Evolutionary conservation across 2,113 vertebrate species (phyloP).

Genomic region (Eudyptes chrysolophus): DNA sequence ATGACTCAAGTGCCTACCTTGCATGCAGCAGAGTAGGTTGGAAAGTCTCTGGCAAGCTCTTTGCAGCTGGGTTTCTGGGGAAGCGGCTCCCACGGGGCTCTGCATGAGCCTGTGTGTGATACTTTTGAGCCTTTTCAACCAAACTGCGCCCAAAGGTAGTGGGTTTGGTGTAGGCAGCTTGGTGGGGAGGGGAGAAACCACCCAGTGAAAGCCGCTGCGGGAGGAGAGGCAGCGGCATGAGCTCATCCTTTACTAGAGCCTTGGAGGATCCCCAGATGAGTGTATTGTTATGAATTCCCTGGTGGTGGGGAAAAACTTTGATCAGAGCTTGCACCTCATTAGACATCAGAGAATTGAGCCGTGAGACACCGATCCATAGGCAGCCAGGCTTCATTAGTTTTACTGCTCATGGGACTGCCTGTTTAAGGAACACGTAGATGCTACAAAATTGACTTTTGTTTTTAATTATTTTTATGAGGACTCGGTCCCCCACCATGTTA

Average conservation of each 20-base stretch:
- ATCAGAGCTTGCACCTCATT: conserved; percentile 63
- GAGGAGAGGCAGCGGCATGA: not conserved
- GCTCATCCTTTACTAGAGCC: not conserved
- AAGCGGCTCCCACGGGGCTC: not conserved
- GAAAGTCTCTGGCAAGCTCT: not conserved
- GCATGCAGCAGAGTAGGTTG: fast-evolving
- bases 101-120: not conserved
- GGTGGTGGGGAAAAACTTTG: not conserved
- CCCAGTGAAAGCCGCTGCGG: fast-evolving
- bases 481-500: not conserved
- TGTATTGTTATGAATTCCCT: not conserved
- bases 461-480: conserved; percentile 55
- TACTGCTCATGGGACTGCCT: conserved; percentile 17
- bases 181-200: not conserved
- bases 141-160: not conserved
- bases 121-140: not conserved
- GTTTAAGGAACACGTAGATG: not conserved
- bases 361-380: conserved; percentile 52
- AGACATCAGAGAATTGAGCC: conserved; percentile 58
- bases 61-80: not conserved
- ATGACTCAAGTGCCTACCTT: fast-evolving
- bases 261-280: not conserved
- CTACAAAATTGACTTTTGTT: conserved; percentile 39
- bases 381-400: conserved; percentile 45
- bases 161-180: not conserved